These are phyloP conservation scores for Pantherophis vulpinus DNA, from an alignment of 2,797 vertebrate genomes.

Conservation along the genomic window DNA sequence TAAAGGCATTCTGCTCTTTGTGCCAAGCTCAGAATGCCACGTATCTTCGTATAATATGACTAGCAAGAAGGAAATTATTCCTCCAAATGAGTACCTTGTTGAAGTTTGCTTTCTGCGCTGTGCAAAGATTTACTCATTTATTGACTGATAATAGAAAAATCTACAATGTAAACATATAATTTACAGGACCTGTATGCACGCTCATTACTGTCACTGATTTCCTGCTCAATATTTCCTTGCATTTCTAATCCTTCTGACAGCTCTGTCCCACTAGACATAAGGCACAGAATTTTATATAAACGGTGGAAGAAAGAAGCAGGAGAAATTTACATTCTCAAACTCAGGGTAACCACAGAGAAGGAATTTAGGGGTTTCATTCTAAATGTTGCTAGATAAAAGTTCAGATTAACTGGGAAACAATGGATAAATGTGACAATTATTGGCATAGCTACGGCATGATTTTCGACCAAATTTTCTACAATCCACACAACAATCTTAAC, in stretches of 20 bases:
- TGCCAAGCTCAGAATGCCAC: not conserved
- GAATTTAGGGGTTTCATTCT: not conserved
- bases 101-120: slow-evolving; percentile 9
- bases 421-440: not conserved
- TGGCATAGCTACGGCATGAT: not conserved
- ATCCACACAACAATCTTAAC: not conserved
- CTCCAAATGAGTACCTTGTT: not conserved
- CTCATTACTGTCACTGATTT: not conserved
- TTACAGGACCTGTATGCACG: not conserved
- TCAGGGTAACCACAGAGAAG: not conserved
- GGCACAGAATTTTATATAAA: not conserved
- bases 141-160: not conserved
- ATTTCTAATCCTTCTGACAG: not conserved
- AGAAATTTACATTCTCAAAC: not conserved
- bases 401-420: not conserved
- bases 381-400: not conserved
- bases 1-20: slow-evolving; percentile 37
- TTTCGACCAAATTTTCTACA: not conserved
- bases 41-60: slow-evolving; percentile 31
- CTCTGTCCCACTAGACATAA: not conserved
- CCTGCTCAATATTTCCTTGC: not conserved
- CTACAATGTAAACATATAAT: not conserved
- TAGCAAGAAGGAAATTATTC: not conserved
- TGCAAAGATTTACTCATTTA: not conserved
- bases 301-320: not conserved